Evolutionary conservation across 2,113 vertebrate species (phyloP).

Genomic region (Otis tarda): DNA sequence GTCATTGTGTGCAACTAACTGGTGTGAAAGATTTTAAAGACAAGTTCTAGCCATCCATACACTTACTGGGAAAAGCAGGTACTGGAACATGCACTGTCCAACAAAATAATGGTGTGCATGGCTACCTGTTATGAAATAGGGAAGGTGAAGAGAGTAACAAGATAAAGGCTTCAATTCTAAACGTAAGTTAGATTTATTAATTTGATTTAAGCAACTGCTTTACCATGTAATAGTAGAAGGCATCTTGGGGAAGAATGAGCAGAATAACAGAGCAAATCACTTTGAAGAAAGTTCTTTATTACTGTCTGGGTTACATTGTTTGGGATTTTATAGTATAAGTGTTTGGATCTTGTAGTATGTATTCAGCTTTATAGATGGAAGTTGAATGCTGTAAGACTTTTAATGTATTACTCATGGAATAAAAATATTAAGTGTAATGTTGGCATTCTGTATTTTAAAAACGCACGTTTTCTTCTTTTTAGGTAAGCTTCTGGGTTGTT

Average conservation of each 20-base stretch:
- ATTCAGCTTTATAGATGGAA: not conserved
- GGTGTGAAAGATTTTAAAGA: not conserved
- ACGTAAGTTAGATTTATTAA: not conserved
- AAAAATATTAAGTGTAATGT: not conserved
- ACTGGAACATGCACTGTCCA: not conserved
- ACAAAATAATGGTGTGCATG: not conserved
- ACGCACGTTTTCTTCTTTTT: slow-evolving; percentile 12
- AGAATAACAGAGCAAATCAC: not conserved
- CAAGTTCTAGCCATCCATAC: not conserved
- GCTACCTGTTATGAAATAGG: not conserved
- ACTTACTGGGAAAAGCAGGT: not conserved
- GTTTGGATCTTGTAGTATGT: not conserved
- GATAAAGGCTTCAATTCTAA: not conserved
- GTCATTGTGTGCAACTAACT: not conserved
- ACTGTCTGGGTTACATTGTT: not conserved
- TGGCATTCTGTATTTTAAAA: not conserved
- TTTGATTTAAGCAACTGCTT: not conserved
- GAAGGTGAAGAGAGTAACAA: not conserved
- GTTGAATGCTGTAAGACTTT: not conserved
- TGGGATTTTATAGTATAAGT: not conserved
- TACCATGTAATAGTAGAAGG: not conserved
- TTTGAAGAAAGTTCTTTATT: not conserved
- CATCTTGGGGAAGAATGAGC: not conserved
- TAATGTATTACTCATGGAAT: not conserved
- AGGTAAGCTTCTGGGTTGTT: slow-evolving; percentile 99